A percentile compares a stretch with the other conserved stretches of the same genome.
phyloP scores from a whole-genome alignment of 2,113 vertebrate species.

The Bungarus multicinctus region DNA sequence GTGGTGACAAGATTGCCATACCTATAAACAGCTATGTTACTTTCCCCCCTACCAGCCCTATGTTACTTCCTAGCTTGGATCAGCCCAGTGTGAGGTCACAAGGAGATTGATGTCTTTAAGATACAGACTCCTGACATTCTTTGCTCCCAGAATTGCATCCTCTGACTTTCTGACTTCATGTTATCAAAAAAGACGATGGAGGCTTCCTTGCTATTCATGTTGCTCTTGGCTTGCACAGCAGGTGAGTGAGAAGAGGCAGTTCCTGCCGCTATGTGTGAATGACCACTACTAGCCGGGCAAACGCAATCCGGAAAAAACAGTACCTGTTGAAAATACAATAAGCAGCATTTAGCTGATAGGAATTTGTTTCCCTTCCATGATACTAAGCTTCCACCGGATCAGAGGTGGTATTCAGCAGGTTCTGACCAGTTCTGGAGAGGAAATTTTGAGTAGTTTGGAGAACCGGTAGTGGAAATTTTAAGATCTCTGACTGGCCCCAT shows the following conservation, averaged over 20 bases:
- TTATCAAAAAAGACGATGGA: neutral
- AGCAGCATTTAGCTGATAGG: neutral
- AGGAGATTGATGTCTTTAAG: neutral
- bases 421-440: too few species aligned
- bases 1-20: neutral
- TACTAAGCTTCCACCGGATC: neutral
- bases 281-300: neutral
- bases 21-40: neutral
- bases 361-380: neutral
- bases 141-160: neutral
- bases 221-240: neutral
- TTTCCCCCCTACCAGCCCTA: neutral
- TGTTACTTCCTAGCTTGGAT: neutral
- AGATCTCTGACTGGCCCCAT: too few species aligned
- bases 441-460: too few species aligned
- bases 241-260: neutral
- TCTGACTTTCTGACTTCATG: neutral
- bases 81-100: slow-evolving; percentile 3
- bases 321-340: neutral
- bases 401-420: too few species aligned
- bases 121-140: too few species aligned
- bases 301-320: neutral
- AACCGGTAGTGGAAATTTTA: too few species aligned
- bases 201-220: neutral
- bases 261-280: neutral